These are phyloP conservation scores for Polyommatus icarus DNA, from an alignment of 2,888 invertebrate species.

Conservation along the genomic window DNA sequence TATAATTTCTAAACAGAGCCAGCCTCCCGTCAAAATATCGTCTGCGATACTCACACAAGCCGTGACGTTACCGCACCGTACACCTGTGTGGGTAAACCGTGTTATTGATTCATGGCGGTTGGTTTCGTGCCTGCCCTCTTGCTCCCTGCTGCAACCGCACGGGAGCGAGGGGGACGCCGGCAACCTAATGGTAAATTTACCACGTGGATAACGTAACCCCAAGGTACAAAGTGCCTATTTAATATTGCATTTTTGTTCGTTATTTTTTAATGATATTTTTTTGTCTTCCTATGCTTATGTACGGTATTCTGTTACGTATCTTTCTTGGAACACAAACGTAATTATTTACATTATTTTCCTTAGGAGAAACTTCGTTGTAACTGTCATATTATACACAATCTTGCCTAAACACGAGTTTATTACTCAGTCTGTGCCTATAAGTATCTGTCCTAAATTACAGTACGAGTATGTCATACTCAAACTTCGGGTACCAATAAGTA, in stretches of 20 bases:
- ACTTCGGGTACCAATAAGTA: not conserved
- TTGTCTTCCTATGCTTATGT: not conserved
- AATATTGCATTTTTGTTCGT: slow-evolving; percentile 34
- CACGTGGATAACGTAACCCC: slow-evolving; percentile 50
- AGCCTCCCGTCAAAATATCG: slow-evolving; percentile 75
- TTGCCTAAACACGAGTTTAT: not conserved
- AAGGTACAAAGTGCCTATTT: slow-evolving; percentile 50
- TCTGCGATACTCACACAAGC: slow-evolving; percentile 56
- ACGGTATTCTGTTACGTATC: slow-evolving; percentile 2
- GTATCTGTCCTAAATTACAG: not conserved
- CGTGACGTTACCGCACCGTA: slow-evolving; percentile 61
- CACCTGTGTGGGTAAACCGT: slow-evolving; percentile 65
- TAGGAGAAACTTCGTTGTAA: not conserved
- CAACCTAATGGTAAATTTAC: slow-evolving; percentile 61
- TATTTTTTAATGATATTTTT: slow-evolving; percentile 34
- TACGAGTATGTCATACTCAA: not conserved
- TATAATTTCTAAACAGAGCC: slow-evolving; percentile 67
- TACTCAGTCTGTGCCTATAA: not conserved
- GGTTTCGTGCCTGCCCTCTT: slow-evolving; percentile 74
- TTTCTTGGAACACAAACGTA: not conserved
- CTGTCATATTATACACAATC: not conserved
- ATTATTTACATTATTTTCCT: not conserved
- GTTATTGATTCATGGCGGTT: slow-evolving; percentile 76
- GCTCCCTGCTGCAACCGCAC: slow-evolving; percentile 68
- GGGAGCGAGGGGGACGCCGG: slow-evolving; percentile 62